Evolutionary conservation across 2,113 vertebrate genomes (phyloP), one percentile per base, ranked within the genome.

Genomic region (Donacobius atricapilla): DNA sequence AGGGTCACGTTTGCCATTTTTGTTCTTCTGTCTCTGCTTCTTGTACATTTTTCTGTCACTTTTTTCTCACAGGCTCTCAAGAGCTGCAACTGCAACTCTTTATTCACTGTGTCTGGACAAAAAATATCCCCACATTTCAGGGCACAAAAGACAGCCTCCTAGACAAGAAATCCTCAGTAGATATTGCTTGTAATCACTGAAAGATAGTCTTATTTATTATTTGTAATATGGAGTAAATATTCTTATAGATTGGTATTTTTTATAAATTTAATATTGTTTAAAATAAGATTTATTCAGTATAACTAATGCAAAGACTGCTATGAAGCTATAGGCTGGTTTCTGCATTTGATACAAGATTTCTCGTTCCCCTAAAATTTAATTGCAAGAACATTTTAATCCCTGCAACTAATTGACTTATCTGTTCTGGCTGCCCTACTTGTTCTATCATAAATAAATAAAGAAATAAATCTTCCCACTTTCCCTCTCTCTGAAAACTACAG

Each of bases 211-310:
- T 73, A n/a, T 15, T 70, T 61, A 50, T 37, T 54, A 15, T 69
- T 66, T 56, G 2, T 27, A 56, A 50, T 15, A 39, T 0, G 0
- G 6, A 50, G 9, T n/a, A 47, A 64, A 17, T 53, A 42, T 61
- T 61, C 2, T 25, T 54, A 48, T 19, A 37, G 21, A 6, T 3
- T 30, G 1, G 0, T 10, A 19, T 56, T 51, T 60, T 45, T 13
- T 14, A 15, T 30, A 60, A 21, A 19, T 11, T 28, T 58, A 2
- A n/a, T 53, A 44, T 48, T 25, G 5, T 51, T 81, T 65, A 18
- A 83, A 91, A 42, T 47, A 72, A 51, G 4, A 54, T 81, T 25
- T 69, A 37, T 77, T 72, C 28, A 33, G 5, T 81, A 39, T 35
- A 24, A 42, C 4, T 42, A n/a, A 45, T n/a, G 9, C 23, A 69